Evolutionary conservation across 2,888 invertebrate genomes (phyloP), one percentile per base, ranked within the genome.

Genomic region (Sinohyriopsis cumingii): DNA sequence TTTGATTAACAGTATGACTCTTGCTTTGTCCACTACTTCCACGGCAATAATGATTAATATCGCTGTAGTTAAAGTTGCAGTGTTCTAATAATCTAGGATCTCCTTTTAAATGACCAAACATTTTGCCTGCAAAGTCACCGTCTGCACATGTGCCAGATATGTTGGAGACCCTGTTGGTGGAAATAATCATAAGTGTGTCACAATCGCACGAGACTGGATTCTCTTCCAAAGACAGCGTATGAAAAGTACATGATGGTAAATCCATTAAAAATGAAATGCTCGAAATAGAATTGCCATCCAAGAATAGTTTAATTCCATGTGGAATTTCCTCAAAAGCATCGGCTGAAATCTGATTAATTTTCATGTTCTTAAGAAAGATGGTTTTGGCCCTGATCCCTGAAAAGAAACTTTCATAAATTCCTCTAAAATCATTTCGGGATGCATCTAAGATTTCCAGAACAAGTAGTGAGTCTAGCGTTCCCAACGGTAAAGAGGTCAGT

Each of bases 131-230:
- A 56, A 69, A 77, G 6, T 68, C 60, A 19, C 63, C 54, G 59
- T 73, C 71, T 28, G 67, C 69, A 57, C 77, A 77, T 56, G 73
- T 65, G 5, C 77, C 77, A 15, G 63, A 55, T 28, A 77, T 22
- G n/a, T 77, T 62, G 22, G 55, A 15, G 20, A 75, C 69, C n/a
- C 71, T 71, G 45, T 63, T 73, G 54, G 75, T 75, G 18, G 63
- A 64, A 18, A 67, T 68, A 53, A 75, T 69, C 60, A 73, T 68
- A 9, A 75, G 65, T 12, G 75, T 71, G 55, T 71, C 69, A 68
- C 77, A 77, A 55, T 71, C 71, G 67, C 77, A 77, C 19, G n/a
- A 12, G 18, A 77, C 33, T n/a, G 77, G 77, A 62, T 77, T 77
- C 20, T 67, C 66, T 28, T 63, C 54, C 59, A 77, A 69, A 45